phyloP scores from a whole-genome alignment of 1,140 invertebrate species.

The Teleogryllus occipitalis region DNA sequence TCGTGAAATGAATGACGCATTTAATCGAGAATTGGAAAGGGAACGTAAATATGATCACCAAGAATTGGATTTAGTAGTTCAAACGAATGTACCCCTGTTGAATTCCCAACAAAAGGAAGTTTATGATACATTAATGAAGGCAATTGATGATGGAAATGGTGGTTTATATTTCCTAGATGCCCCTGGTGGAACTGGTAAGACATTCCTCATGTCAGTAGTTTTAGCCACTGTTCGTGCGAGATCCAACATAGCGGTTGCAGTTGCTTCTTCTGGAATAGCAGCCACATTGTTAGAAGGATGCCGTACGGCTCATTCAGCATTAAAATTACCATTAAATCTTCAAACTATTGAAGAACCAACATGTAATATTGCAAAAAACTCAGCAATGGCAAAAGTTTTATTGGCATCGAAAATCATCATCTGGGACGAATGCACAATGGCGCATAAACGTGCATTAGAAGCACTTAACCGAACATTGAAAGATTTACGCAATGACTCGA shows the following conservation, averaged over 20 bases:
- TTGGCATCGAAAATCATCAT: conserved; percentile 30
- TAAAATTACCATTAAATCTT: conserved; percentile 31
- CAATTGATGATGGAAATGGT: no score
- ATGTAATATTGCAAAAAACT: conserved; percentile 35
- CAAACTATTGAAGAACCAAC: conserved; percentile 27
- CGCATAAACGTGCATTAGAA: conserved; percentile 36
- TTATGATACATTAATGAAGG: no score
- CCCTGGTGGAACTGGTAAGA: no score
- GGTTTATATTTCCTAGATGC: no score
- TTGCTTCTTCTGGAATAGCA: conserved; percentile 35
- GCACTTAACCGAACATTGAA: conserved; percentile 35
- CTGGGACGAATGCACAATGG: conserved; percentile 37
- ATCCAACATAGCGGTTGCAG: conserved; percentile 26
- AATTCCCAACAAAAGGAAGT: no score
- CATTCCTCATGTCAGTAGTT: no score
- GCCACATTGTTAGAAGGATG: conserved; percentile 32
- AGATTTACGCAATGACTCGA: conserved; percentile 31
- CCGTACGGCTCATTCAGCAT: conserved; percentile 32
- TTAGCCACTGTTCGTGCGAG: no score
- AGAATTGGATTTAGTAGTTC: no score
- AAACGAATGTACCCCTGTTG: no score
- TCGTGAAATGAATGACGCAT: no score
- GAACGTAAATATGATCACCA: no score
- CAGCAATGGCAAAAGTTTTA: conserved; percentile 29
- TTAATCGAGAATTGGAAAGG: no score